Conservation (phyloP, 2,888 invertebrate genomes). For the Plutella xylostella region DNA sequence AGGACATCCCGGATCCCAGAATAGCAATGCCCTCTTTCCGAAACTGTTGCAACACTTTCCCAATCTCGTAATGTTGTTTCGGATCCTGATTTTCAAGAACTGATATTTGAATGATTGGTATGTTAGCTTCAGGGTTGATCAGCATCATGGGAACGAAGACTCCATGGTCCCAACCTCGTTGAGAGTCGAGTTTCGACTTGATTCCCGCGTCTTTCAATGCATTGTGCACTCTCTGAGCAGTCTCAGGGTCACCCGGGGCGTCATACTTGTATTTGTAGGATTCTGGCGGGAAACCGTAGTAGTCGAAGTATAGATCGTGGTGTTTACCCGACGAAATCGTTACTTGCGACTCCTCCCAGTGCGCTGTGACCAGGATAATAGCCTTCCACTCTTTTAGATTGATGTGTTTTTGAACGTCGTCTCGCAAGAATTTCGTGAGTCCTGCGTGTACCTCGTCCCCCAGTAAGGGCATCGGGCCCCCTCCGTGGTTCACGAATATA, state of each 20-base stretch:
- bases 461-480: constrained; percentile 53
- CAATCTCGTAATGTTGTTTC: constrained; percentile 46
- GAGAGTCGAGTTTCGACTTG: constrained; percentile 41
- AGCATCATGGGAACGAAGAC: constrained; percentile 64
- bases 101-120: constrained; percentile 56
- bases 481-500: constrained; percentile 58
- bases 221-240: constrained; percentile 41
- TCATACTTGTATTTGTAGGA: constrained; percentile 54
- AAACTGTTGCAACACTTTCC: constrained; percentile 40
- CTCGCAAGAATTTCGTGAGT: constrained; percentile 45
- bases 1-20: constrained; percentile 59
- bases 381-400: constrained; percentile 48
- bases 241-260: constrained; percentile 48
- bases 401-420: constrained; percentile 48
- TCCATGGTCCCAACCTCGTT: constrained; percentile 63
- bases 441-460: constrained; percentile 50
- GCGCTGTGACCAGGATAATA: constrained; percentile 56
- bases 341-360: constrained; percentile 53
- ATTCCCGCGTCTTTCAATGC: constrained; percentile 41
- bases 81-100: constrained; percentile 47
- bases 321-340: constrained; percentile 53
- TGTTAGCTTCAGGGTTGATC: constrained; percentile 49
- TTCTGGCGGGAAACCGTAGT: constrained; percentile 59
- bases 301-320: constrained; percentile 55
- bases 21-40: constrained; percentile 53